phyloP scores from a whole-genome alignment of 2,888 invertebrate genomes.

The Hydriomena furcata region DNA sequence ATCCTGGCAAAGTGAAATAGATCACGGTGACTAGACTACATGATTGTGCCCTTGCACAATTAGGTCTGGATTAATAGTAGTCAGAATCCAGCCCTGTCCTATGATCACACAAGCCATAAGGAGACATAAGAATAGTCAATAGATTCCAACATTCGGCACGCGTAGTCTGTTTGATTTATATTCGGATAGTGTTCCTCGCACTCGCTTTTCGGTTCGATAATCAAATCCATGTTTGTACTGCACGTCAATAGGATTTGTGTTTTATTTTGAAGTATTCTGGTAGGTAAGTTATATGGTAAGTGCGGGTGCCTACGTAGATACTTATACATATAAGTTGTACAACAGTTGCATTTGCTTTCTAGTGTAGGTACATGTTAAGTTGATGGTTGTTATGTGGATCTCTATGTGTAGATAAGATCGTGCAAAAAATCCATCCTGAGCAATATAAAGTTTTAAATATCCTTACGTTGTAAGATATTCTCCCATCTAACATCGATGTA shows the following conservation, averaged over 20 bases:
- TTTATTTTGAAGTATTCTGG: conserved; percentile 13
- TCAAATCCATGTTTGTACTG: conserved; percentile 20
- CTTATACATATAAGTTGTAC: too few species aligned
- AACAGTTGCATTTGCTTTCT: too few species aligned
- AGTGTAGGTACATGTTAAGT: too few species aligned
- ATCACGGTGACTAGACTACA: too few species aligned
- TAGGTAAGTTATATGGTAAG: conserved; percentile 11
- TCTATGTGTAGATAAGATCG: too few species aligned
- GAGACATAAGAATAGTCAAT: conserved; percentile 18
- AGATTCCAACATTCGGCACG: conserved; percentile 24
- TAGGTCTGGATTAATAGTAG: too few species aligned
- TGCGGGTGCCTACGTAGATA: not conserved
- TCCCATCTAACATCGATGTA: conserved; percentile 89
- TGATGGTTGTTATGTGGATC: too few species aligned
- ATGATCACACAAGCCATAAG: conserved; percentile 1
- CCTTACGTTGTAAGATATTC: conserved; percentile 86
- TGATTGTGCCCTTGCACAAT: too few species aligned
- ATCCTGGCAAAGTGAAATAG: too few species aligned
- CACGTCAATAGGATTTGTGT: conserved; percentile 12
- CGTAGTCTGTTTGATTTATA: conserved; percentile 42
- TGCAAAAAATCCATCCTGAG: too few species aligned
- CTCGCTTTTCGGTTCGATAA: conserved; percentile 31
- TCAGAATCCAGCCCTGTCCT: not conserved
- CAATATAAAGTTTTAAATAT: not conserved
- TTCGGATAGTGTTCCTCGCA: conserved; percentile 44